phyloP scores from a whole-genome alignment of 2,797 vertebrate genomes.

The Mareca penelope region DNA sequence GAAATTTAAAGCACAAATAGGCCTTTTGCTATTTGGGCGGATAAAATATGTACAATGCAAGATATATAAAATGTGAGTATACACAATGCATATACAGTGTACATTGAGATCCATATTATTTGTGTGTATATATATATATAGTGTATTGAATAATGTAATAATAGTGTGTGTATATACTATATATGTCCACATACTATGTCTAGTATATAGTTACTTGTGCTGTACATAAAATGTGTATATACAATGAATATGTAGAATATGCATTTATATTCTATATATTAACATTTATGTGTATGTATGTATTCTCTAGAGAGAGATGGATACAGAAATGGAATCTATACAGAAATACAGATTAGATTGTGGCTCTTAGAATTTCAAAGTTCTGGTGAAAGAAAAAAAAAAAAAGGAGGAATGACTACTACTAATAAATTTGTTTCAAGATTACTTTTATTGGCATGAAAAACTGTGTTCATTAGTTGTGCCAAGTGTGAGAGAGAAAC shows the following conservation, averaged over 20 bases:
- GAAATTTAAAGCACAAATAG: slow-evolving; percentile 46
- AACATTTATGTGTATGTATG: not conserved
- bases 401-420: not conserved
- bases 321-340: not conserved
- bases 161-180: slow-evolving; percentile 48
- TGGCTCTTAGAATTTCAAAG: slow-evolving; percentile 16
- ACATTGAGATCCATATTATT: slow-evolving; percentile 19
- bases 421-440: not conserved
- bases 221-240: slow-evolving; percentile 64
- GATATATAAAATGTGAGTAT: slow-evolving; percentile 22
- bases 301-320: not conserved
- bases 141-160: slow-evolving; percentile 48
- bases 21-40: slow-evolving; percentile 3
- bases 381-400: slow-evolving; percentile 30
- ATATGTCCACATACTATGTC: not conserved
- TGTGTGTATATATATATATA: slow-evolving; percentile 25
- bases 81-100: slow-evolving; percentile 24
- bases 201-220: slow-evolving; percentile 1
- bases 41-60: not conserved
- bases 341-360: not conserved
- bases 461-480: not conserved
- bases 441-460: not conserved
- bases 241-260: slow-evolving; percentile 55
- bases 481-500: not conserved
- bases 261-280: slow-evolving; percentile 33